Percentiles rank a stretch among this genome's conserved stretches.
These are phyloP conservation scores for Heliconius aoede DNA, from an alignment of 2,888 invertebrate genomes.

Conservation along the genomic window DNA sequence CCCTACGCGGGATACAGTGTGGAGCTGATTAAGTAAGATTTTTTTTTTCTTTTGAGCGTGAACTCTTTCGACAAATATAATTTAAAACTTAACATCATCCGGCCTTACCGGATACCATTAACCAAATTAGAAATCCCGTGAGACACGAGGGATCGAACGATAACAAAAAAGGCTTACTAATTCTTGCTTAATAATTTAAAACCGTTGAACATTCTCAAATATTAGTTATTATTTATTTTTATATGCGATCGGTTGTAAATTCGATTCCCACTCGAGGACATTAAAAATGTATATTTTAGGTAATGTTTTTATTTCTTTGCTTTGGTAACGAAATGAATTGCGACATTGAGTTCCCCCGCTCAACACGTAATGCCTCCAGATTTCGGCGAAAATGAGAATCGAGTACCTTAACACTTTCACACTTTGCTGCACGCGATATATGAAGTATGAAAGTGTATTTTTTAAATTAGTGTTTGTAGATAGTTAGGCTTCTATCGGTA, in stretches of 20 bases:
- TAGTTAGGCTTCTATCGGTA: background rate
- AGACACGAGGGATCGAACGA: background rate
- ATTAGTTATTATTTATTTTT: too few relatives aligned
- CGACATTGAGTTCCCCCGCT: too few relatives aligned
- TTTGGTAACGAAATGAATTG: accelerated
- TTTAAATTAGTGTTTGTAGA: background rate
- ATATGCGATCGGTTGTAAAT: too few relatives aligned
- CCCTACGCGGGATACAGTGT: background rate
- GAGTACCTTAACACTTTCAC: too few relatives aligned
- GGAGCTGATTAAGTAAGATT: background rate
- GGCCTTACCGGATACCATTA: background rate
- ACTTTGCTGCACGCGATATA: too few relatives aligned
- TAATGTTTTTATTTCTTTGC: too few relatives aligned
- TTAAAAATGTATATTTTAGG: too few relatives aligned
- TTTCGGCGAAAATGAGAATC: too few relatives aligned
- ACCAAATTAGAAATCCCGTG: slow-evolving; percentile 1
- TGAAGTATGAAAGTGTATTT: too few relatives aligned
- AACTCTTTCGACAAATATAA: background rate
- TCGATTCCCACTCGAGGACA: too few relatives aligned
- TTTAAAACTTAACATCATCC: slow-evolving; percentile 1
- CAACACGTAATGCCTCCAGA: too few relatives aligned
- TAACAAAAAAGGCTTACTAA: background rate
- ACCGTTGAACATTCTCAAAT: background rate
- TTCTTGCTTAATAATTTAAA: background rate
- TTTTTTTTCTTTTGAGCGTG: background rate